Base-by-base conservation (phyloP, 53 echinoderm and acorn worm genomes). In the Mesocentrotus franciscanus region DNA sequence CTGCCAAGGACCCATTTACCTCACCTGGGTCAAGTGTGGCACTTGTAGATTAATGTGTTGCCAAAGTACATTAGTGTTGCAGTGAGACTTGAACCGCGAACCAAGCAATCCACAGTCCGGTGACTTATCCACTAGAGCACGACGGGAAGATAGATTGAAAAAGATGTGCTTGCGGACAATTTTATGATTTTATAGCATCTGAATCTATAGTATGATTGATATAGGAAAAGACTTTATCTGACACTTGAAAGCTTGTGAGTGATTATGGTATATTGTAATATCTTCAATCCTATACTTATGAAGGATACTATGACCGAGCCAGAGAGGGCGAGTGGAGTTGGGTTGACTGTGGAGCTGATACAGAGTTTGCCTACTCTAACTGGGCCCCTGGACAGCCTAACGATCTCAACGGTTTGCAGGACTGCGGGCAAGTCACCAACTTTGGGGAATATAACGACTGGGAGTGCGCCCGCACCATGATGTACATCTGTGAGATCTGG, bases 401-500 rank as follows among this genome's bases (percentile, higher is more conserved):
- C 62, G 95, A 97, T 74, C 94, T 96, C 8, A 71, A 94, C 62
- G 97, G 96, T n/a, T 75, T 71, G 60, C 96, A 98, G 90, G 96
- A 98, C 60, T 98, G 98, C 78, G 97, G 95, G 4, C 95, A 97
- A 78, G 90, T 97, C 18, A 74, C 95, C 79, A 95, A 96, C 84
- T 89, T 94, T 71, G 98, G 97, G 66, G 78, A 78, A 74, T 98
- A 78, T 64, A 94, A 97, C 56, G 98, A 98, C 94, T 95, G 97
- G 97, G 94, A 97, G 76, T 98, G 98, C 78, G 17, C 36, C 34
- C 93, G 96, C 56, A 92, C 96, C 60, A 95, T 96, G 91, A 78
- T 39, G 91, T 98, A 97, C 95, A 96, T 98, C 95, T 98, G 98
- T 95, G 97, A 98, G 93, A 95, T 97, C 55, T 96, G 84, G 56